phyloP scores from a whole-genome alignment of 2,888 invertebrate species.

The Hydrotaea diabolus region DNA sequence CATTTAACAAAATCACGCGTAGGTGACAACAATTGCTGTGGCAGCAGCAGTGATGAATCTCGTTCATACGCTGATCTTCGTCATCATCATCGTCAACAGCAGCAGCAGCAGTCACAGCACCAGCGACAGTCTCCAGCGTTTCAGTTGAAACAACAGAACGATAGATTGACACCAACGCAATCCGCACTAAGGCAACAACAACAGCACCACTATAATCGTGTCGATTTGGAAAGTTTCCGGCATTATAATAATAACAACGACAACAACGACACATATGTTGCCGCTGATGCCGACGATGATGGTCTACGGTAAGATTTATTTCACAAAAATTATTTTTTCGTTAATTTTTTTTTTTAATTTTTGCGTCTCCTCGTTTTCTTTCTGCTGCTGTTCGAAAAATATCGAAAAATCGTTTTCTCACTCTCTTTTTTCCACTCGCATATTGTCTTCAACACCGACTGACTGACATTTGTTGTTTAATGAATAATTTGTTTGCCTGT shows the following conservation, averaged over 20 bases:
- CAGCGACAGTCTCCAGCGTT: conserved; percentile 30
- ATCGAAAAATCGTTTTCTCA: neutral
- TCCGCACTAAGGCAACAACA: conserved; percentile 35
- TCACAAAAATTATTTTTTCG: conserved; percentile 14
- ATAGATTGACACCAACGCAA: conserved; percentile 70
- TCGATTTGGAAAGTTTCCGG: conserved; percentile 80
- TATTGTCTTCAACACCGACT: conserved; percentile 44
- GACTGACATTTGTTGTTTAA: conserved; percentile 44
- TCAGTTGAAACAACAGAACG: conserved; percentile 58
- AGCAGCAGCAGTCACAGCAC: conserved; percentile 27
- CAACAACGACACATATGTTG: conserved; percentile 33
- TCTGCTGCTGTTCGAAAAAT: neutral
- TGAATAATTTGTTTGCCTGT: conserved; percentile 56
- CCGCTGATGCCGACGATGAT: conserved; percentile 54
- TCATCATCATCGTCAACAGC: conserved; percentile 52
- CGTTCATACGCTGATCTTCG: conserved; percentile 69
- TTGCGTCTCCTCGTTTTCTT: neutral
- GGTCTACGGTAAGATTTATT: conserved; percentile 75
- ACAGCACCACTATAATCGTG: conserved; percentile 70
- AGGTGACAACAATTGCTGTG: conserved; percentile 71
- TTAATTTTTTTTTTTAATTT: neutral
- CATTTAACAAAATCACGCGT: conserved; percentile 73
- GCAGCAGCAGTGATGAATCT: conserved; percentile 69
- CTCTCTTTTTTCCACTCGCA: conserved; percentile 12
- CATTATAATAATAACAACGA: conserved; percentile 73